Evolutionary conservation across 2,113 vertebrate species (phyloP), one percentile per base, ranked within the genome.

Genomic region (Brachirus orientalis): DNA sequence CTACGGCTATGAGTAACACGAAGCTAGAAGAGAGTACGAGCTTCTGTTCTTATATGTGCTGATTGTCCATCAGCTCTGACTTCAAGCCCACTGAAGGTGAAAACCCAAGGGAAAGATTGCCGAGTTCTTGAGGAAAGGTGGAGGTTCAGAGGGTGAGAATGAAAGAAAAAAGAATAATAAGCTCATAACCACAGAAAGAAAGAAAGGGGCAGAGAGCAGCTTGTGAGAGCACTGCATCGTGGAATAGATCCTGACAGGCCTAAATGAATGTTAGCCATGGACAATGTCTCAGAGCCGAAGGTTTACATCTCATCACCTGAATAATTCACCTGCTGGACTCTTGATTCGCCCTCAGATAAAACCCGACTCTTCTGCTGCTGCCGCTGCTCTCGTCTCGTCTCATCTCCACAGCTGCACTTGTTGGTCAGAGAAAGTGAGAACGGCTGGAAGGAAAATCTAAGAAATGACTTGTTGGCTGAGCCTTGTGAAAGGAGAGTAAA

Each of bases 221-320:
- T 55, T 68, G 72, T 74, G 53, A 64, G 73, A 66, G 70, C 5
- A 65, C 67, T 69, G 78, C 71, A 75, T 37, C 64, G 79, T 71
- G 70, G 80, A 75, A 82, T 72, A 35, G 69, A 77, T 8, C 11
- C 70, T 77, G 86, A 86, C 85, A 88, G 84, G 45, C 84, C 65
- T 76, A 82, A 89, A 90, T 88, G 77, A 86, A 83, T 80, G 82
- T 87, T 86, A 85, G 86, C 80, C 84, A 79, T 80, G 84, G 80
- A 60, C 57, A 38, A 64, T n/a, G 74, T 73, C 82, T 87, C 75
- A 33, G 54, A 72, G 79, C 74, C 83, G 72, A 88, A 82, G 84
- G 85, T 86, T 84, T 86, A 83, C 82, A 86, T 89, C 83, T 85
- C 80, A 80, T 87, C 83, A 82, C 74, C 64, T 88, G 77, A 89